phyloP scores from a whole-genome alignment of 2,888 invertebrate genomes.

The Oxycera nigricornis region DNA sequence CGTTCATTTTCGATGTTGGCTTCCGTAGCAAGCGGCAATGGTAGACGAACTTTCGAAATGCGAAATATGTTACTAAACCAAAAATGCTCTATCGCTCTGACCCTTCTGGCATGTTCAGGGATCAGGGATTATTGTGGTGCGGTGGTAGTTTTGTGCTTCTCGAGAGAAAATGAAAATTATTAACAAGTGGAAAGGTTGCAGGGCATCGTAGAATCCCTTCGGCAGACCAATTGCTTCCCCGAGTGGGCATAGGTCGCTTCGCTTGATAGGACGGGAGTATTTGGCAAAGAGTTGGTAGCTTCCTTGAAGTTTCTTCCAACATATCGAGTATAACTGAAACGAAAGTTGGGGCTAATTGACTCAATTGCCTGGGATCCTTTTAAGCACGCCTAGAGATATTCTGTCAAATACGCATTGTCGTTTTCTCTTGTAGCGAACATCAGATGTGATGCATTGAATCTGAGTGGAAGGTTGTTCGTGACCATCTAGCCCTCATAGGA shows the following conservation, averaged over 20 bases:
- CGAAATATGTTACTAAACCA: conserved; percentile 45
- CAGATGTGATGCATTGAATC: too few species aligned
- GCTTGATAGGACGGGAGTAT: too few species aligned
- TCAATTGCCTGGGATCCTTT: too few species aligned
- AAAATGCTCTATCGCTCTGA: conserved; percentile 37
- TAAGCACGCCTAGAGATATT: too few species aligned
- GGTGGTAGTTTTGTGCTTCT: background rate
- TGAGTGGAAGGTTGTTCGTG: too few species aligned
- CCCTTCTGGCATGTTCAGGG: background rate
- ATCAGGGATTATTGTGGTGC: too few species aligned
- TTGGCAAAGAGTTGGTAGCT: background rate
- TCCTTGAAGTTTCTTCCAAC: conserved; percentile 6
- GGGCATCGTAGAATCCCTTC: background rate
- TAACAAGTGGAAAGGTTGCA: background rate
- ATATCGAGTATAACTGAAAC: too few species aligned
- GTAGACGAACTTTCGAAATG: conserved; percentile 43
- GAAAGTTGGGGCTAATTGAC: too few species aligned
- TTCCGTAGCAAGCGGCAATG: background rate
- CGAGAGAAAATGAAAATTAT: background rate
- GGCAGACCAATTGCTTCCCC: background rate
- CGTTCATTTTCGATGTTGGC: background rate
- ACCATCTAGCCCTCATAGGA: background rate
- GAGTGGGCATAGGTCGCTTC: too few species aligned
- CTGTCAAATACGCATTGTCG: too few species aligned
- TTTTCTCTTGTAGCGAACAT: too few species aligned